A percentile compares a stretch with the other conserved stretches of the same genome.
Conservation (phyloP, 2,888 invertebrate species). For the Lymantria monacha region DNA sequence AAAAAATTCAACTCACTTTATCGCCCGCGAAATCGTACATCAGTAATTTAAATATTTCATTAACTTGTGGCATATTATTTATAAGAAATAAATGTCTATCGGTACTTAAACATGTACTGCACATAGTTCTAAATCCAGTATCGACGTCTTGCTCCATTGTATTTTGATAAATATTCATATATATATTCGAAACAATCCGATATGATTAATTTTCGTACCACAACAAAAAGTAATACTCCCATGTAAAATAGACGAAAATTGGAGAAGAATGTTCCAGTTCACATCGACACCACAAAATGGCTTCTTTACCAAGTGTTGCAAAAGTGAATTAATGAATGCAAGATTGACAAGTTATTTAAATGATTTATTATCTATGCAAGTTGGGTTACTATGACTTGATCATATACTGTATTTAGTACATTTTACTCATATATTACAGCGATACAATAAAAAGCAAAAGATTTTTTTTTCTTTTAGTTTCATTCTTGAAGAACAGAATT, state of each 20-base stretch:
- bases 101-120: conserved; percentile 65
- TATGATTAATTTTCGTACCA: conserved; percentile 62
- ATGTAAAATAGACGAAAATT: conserved; percentile 80
- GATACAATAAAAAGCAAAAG: too few species aligned
- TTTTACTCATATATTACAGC: too few species aligned
- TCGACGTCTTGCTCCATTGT: conserved; percentile 75
- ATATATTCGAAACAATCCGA: conserved; percentile 37
- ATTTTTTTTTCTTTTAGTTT: too few species aligned
- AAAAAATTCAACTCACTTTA: conserved; percentile 48
- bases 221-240: conserved; percentile 81
- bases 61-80: conserved; percentile 49
- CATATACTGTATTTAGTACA: too few species aligned
- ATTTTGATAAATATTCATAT: conserved; percentile 22
- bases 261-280: conserved; percentile 57
- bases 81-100: conserved; percentile 63
- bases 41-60: conserved; percentile 63
- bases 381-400: too few species aligned
- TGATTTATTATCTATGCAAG: too few species aligned
- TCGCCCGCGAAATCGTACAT: conserved; percentile 73
- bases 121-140: conserved; percentile 53
- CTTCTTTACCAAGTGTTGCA: conserved; percentile 71
- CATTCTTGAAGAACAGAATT: too few species aligned
- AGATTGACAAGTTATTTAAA: too few species aligned
- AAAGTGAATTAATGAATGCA: conserved; percentile 8
- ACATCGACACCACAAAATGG: conserved; percentile 80